Conservation (phyloP, 1,140 invertebrate genomes). For the Macrobrachium rosenbergii region DNA sequence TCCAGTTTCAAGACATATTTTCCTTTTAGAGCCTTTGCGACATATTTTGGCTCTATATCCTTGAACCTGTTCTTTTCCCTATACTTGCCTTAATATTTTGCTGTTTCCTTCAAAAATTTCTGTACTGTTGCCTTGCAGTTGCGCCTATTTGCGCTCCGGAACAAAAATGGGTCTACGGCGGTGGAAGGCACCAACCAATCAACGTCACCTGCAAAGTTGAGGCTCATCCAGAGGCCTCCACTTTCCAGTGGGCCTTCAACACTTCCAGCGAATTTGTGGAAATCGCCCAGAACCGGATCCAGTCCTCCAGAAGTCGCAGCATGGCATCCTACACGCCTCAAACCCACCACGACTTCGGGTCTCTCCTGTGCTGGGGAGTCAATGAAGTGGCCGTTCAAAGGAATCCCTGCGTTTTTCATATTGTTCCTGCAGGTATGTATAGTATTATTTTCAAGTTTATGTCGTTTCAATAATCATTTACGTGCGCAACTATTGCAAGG, state of each 20-base stretch:
- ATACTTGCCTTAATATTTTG: no score
- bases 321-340: conserved; percentile 82
- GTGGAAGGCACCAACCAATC: conserved; percentile 47
- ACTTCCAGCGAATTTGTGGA: conserved; percentile 58
- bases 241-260: conserved; percentile 64
- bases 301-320: conserved; percentile 32
- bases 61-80: no score
- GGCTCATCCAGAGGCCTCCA: conserved; percentile 44
- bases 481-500: no score
- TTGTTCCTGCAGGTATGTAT: conserved; percentile 73
- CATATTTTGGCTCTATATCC: no score
- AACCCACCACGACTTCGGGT: conserved; percentile 82
- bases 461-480: no score
- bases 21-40: no score
- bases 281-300: conserved; percentile 35
- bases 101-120: no score
- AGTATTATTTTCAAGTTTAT: neutral
- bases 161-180: conserved; percentile 63
- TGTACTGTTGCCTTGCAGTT: neutral
- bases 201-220: conserved; percentile 61
- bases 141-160: conserved; percentile 48
- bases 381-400: conserved; percentile 79
- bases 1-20: no score
- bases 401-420: conserved; percentile 79
- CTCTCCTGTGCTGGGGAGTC: conserved; percentile 75